Percentiles rank a stretch among this genome's conserved stretches.
phyloP scores from a whole-genome alignment of 2,797 vertebrate genomes.

The Euthynnus affinis region DNA sequence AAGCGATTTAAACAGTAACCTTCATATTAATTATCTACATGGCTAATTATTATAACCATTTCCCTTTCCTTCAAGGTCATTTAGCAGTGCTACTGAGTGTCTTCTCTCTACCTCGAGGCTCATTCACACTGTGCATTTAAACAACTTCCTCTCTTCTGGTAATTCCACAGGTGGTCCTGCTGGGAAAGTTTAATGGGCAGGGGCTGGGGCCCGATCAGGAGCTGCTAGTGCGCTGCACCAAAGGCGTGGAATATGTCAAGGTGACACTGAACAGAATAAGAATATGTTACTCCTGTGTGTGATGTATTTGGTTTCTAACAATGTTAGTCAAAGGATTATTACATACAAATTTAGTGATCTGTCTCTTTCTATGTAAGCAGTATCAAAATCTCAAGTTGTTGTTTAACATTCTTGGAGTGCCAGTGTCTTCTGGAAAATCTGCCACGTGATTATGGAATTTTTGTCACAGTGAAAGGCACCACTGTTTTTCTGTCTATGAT shows the following conservation, averaged over 20 bases:
- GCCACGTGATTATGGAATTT: constrained; percentile 14
- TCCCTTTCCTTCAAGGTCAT: constrained; percentile 27
- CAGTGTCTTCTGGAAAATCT: background rate
- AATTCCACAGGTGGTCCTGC: constrained; percentile 90
- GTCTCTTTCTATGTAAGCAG: background rate
- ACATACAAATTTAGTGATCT: background rate
- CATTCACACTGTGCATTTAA: constrained; percentile 3
- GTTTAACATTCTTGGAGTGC: background rate
- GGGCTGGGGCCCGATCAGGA: constrained; percentile 91
- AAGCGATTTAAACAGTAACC: constrained; percentile 13
- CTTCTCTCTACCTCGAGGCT: background rate
- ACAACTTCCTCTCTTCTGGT: constrained; percentile 27
- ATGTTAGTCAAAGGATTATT: background rate
- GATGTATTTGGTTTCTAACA: background rate
- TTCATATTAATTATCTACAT: constrained; percentile 45
- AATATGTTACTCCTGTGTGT: background rate
- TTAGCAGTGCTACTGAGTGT: background rate
- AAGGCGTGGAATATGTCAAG: constrained; percentile 93
- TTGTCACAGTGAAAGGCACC: constrained; percentile 19
- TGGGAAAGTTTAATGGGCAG: constrained; percentile 95
- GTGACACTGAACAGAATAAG: constrained; percentile 60
- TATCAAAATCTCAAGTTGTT: background rate
- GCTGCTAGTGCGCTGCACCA: constrained; percentile 93
- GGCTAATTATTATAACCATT: background rate
- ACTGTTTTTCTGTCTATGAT: constrained; percentile 3